A percentile compares a stretch with the other conserved stretches of the same genome.
Evolutionary conservation across 2,113 vertebrate species (phyloP).

Genomic region (Clinocottus analis): DNA sequence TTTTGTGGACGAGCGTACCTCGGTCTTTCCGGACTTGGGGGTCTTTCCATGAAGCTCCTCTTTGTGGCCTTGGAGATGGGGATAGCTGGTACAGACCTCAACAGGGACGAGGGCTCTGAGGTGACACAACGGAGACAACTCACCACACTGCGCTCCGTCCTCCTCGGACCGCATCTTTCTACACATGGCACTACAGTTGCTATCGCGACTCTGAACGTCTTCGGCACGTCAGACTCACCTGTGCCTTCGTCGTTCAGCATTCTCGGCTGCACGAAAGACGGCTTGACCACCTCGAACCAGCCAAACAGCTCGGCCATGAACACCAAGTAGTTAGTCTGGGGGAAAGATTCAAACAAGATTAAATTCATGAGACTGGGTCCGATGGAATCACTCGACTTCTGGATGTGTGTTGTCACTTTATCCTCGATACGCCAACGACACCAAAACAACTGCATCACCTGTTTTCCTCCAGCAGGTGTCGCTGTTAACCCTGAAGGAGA

Average conservation of each 20-base stretch:
- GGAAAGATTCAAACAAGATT: slow-evolving; percentile 31
- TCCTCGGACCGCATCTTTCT: not conserved
- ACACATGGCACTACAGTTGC: not conserved
- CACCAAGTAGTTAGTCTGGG: slow-evolving; percentile 95
- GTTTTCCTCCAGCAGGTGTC: slow-evolving; percentile 70
- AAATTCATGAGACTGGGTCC: not conserved
- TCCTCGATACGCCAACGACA: not conserved
- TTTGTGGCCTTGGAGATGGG: slow-evolving; percentile 87
- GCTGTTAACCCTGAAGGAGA: slow-evolving; percentile 38
- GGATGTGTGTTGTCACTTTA: not conserved
- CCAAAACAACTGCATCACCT: slow-evolving; percentile 30
- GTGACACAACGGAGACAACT: slow-evolving; percentile 15
- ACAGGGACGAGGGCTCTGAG: slow-evolving; percentile 73
- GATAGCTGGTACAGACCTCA: slow-evolving; percentile 82
- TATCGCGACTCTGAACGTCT: not conserved
- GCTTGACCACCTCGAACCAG: slow-evolving; percentile 98
- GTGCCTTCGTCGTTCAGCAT: slow-evolving; percentile 82
- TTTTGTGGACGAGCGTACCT: slow-evolving; percentile 65
- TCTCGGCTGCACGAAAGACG: slow-evolving; percentile 93
- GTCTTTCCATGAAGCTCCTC: slow-evolving; percentile 84
- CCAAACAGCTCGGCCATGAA: slow-evolving; percentile 98
- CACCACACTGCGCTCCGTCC: not conserved
- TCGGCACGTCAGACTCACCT: slow-evolving; percentile 48
- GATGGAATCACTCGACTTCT: not conserved
- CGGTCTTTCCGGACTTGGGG: slow-evolving; percentile 82